phyloP scores from a whole-genome alignment of 2,888 invertebrate species.

The Chloromyia formosa region DNA sequence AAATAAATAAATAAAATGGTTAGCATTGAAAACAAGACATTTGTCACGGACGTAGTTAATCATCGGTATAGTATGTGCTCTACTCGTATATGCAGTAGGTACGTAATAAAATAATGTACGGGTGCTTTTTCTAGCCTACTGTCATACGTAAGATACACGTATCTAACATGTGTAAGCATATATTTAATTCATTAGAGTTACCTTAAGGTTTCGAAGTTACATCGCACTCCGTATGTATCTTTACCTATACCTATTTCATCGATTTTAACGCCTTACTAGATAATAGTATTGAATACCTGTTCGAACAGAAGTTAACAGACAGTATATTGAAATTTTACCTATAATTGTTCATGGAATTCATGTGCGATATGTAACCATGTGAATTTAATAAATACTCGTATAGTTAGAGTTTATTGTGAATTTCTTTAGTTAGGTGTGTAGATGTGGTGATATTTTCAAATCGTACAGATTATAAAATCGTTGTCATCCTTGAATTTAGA shows the following conservation, averaged over 20 bases:
- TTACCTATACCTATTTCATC: too few species aligned
- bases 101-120: too few species aligned
- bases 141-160: neutral
- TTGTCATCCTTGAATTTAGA: constrained; percentile 47
- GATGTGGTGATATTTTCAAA: too few species aligned
- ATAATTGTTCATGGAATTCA: constrained; percentile 20
- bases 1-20: neutral
- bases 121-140: too few species aligned
- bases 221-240: neutral
- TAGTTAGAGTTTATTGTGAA: neutral
- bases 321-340: constrained; percentile 13
- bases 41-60: constrained; percentile 37
- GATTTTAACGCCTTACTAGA: neutral
- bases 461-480: neutral
- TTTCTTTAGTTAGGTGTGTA: too few species aligned
- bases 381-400: constrained; percentile 14
- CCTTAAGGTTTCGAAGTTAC: constrained; percentile 1
- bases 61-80: neutral
- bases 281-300: constrained; percentile 2
- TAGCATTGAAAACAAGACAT: constrained; percentile 35
- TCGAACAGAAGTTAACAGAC: neutral
- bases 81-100: neutral
- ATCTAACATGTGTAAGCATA: neutral
- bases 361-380: neutral
- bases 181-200: neutral